Conservation (phyloP, 2,888 invertebrate genomes). For the Cephus pygmeus region DNA sequence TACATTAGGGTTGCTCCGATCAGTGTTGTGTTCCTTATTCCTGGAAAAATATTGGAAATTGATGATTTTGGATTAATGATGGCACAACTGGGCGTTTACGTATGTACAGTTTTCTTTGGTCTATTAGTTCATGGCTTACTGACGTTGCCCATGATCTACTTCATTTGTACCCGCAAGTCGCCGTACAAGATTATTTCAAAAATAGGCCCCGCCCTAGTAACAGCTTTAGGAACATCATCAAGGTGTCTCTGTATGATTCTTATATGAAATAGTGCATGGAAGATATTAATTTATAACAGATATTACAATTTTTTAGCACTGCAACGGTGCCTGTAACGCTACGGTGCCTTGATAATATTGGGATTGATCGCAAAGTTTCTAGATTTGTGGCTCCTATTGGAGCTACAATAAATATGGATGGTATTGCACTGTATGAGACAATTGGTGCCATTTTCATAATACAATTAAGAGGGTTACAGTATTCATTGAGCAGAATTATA, state of each 20-base stretch:
- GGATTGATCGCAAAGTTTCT: slow-evolving; percentile 89
- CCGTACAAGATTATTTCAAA: slow-evolving; percentile 84
- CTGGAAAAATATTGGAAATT: slow-evolving; percentile 91
- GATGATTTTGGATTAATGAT: slow-evolving; percentile 84
- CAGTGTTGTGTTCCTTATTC: slow-evolving; percentile 88
- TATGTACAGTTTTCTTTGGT: slow-evolving; percentile 90
- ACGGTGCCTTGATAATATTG: slow-evolving; percentile 91
- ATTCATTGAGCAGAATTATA: slow-evolving; percentile 89
- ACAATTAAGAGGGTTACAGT: slow-evolving; percentile 84
- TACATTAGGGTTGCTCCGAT: slow-evolving; percentile 83
- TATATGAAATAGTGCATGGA: background rate
- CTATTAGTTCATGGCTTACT: slow-evolving; percentile 91
- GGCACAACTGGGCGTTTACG: slow-evolving; percentile 90
- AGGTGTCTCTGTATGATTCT: slow-evolving; percentile 41
- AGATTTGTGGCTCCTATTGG: slow-evolving; percentile 97
- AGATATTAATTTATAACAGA: slow-evolving; percentile 6
- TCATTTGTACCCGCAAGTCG: slow-evolving; percentile 81
- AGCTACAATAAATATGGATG: slow-evolving; percentile 98
- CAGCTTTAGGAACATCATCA: slow-evolving; percentile 96
- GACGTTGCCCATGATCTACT: slow-evolving; percentile 88
- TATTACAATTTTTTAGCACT: slow-evolving; percentile 70
- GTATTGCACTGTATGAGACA: slow-evolving; percentile 96
- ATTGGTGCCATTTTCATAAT: slow-evolving; percentile 98
- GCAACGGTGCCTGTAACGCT: slow-evolving; percentile 97
- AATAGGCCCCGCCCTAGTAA: slow-evolving; percentile 92